These are phyloP conservation scores for Capitulum mitella DNA, from an alignment of 2,888 invertebrate genomes.

Conservation along the genomic window DNA sequence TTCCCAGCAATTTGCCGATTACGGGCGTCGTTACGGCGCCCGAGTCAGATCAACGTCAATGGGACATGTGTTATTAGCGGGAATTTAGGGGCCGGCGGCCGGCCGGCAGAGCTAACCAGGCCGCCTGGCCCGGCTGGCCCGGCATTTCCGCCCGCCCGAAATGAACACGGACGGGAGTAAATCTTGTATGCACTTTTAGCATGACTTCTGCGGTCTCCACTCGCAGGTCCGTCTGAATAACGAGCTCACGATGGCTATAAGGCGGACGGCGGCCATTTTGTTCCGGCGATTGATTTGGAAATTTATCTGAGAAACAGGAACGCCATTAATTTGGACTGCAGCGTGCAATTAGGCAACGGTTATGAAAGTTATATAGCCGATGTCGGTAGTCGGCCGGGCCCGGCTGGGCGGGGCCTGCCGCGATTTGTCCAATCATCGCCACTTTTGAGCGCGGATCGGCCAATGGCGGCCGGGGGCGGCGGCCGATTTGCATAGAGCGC, in stretches of 20 bases:
- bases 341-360: background rate
- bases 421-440: constrained; percentile 1
- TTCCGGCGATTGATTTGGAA: background rate
- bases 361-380: background rate
- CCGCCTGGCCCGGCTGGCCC: background rate
- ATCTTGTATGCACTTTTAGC: background rate
- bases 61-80: background rate
- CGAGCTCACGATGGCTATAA: background rate
- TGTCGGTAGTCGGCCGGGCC: background rate
- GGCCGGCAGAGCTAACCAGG: background rate
- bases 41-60: background rate
- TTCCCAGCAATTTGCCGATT: background rate
- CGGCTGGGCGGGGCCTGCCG: background rate
- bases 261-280: constrained; percentile 12
- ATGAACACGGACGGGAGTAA: background rate
- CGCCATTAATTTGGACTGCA: constrained; percentile 16
- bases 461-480: background rate
- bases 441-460: background rate
- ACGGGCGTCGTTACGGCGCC: background rate
- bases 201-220: background rate
- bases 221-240: background rate
- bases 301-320: background rate
- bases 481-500: background rate
- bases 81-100: background rate
- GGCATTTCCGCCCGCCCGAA: background rate